Conservation (phyloP, 1,140 invertebrate genomes). For the Plodia interpunctella region DNA sequence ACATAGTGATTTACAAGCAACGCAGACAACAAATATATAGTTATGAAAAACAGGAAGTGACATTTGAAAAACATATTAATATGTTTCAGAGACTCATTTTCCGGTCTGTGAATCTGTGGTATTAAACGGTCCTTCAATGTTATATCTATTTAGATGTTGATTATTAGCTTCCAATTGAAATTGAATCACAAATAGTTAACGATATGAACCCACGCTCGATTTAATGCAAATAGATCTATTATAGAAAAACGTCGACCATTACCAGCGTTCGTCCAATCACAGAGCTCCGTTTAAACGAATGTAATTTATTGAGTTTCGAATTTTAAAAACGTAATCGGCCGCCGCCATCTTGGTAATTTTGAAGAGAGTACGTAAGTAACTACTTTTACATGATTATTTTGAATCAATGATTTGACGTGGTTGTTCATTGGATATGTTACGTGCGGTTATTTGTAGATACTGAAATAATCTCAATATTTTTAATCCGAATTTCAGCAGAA, state of each 20-base stretch:
- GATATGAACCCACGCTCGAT: conserved; percentile 57
- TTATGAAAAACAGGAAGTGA: neutral
- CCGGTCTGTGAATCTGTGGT: conserved; percentile 13
- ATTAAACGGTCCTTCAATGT: conserved; percentile 23
- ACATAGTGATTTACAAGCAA: too few relatives aligned
- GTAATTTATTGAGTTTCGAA: conserved; percentile 61
- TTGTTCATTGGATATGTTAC: too few relatives aligned
- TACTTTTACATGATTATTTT: conserved; percentile 15
- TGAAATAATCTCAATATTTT: too few relatives aligned
- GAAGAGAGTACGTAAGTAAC: conserved; percentile 41
- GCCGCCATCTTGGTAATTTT: conserved; percentile 48
- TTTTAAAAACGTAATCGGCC: conserved; percentile 39
- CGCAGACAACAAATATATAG: too few relatives aligned
- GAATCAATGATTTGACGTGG: neutral
- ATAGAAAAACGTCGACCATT: conserved; percentile 46
- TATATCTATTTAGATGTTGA: conserved; percentile 25
- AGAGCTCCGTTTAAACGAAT: conserved; percentile 37
- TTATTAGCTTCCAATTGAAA: conserved; percentile 33
- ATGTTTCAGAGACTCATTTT: conserved; percentile 6
- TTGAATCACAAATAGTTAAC: conserved; percentile 25
- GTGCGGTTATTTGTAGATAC: too few relatives aligned
- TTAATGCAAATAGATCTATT: conserved; percentile 69
- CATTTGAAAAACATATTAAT: conserved; percentile 6
- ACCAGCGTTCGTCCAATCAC: conserved; percentile 44
- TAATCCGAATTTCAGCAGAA: too few relatives aligned